These are phyloP conservation scores for Rapana venosa DNA, from an alignment of 2,888 invertebrate genomes.

Conservation along the genomic window DNA sequence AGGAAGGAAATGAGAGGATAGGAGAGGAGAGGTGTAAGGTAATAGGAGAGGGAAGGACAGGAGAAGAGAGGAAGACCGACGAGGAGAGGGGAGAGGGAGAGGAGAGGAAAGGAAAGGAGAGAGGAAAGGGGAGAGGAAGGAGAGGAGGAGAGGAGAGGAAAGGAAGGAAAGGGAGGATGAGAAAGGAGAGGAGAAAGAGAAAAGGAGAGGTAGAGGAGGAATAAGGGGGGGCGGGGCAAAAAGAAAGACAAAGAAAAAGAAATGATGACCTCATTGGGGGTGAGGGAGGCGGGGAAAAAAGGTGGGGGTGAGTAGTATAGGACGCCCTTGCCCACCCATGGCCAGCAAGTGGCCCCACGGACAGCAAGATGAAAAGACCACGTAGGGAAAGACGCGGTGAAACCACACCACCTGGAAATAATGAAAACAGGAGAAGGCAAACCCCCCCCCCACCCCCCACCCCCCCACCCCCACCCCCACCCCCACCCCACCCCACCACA, in stretches of 20 bases:
- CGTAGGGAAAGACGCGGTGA: background rate
- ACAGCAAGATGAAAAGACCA: too few relatives aligned
- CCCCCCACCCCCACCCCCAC: too few relatives aligned
- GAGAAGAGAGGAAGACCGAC: background rate
- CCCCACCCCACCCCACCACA: too few relatives aligned
- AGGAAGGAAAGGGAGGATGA: slow-evolving; percentile 30
- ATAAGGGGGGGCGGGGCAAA: background rate
- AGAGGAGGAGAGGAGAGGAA: slow-evolving; percentile 31
- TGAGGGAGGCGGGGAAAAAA: background rate
- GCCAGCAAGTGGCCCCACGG: too few relatives aligned
- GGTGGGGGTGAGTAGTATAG: background rate
- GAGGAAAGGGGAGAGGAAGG: slow-evolving; percentile 16
- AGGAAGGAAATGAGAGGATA: background rate
- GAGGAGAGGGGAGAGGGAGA: background rate
- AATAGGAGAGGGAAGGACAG: too few relatives aligned
- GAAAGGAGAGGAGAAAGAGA: slow-evolving; percentile 15
- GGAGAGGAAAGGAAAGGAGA: background rate
- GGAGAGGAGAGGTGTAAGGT: background rate
- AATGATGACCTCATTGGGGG: background rate
- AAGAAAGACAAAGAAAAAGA: slow-evolving; percentile 11
- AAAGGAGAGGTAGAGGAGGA: background rate
- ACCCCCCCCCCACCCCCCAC: too few relatives aligned
- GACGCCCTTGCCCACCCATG: too few relatives aligned
- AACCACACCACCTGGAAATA: background rate
- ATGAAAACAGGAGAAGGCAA: background rate